Conservation (phyloP, 2,888 invertebrate species). For the Temnothorax unifasciatus region DNA sequence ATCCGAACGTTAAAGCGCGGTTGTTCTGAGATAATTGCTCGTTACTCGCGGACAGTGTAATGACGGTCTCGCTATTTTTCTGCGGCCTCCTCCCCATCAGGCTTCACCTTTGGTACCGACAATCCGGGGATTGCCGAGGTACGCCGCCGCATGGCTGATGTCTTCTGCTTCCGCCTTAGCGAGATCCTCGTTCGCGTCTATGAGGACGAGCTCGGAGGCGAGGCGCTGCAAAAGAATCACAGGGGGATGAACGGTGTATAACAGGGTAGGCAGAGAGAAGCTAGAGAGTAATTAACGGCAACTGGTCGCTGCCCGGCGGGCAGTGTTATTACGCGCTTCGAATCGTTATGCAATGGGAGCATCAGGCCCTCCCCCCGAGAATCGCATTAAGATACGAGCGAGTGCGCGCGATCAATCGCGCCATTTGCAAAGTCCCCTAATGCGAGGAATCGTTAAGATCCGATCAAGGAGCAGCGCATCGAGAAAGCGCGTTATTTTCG, state of each 20-base stretch:
- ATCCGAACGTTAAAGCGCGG: constrained; percentile 36
- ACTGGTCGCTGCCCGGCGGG: constrained; percentile 40
- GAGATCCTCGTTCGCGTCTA: constrained; percentile 88
- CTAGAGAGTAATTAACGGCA: constrained; percentile 65
- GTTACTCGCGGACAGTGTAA: constrained; percentile 35
- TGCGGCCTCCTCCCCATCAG: neutral
- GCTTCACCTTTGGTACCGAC: constrained; percentile 81
- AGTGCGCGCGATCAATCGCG: constrained; percentile 71
- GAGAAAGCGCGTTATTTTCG: constrained; percentile 36
- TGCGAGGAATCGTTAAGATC: constrained; percentile 77
- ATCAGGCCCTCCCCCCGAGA: constrained; percentile 61
- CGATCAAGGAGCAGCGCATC: constrained; percentile 60
- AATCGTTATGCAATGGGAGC: constrained; percentile 69
- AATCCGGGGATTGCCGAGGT: constrained; percentile 88
- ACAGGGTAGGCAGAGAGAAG: neutral
- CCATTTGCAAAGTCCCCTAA: constrained; percentile 74
- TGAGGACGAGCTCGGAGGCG: constrained; percentile 88
- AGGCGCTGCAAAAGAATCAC: constrained; percentile 86
- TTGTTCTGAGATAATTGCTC: constrained; percentile 38
- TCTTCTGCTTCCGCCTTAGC: constrained; percentile 90
- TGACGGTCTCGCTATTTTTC: constrained; percentile 21
- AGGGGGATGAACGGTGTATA: constrained; percentile 27
- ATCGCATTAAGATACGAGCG: constrained; percentile 69
- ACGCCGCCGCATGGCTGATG: constrained; percentile 89
- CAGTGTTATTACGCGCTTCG: constrained; percentile 69